Base-by-base conservation (phyloP, 1,140 invertebrate genomes). In the Zaprionus tsacasi region DNA sequence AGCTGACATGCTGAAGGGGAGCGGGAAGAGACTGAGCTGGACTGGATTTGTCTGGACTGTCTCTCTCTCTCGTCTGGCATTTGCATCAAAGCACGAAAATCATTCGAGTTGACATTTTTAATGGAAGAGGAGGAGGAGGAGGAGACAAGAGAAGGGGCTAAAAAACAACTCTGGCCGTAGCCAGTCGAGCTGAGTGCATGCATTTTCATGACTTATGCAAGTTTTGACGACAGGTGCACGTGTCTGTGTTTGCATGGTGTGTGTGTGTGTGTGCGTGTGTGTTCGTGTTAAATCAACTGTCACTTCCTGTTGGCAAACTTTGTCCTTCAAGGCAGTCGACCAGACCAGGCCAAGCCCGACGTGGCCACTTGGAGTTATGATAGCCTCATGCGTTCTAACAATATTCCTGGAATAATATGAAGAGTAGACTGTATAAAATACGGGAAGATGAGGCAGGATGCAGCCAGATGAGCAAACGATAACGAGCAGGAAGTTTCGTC, bases 151-250 rank as follows among this genome's bases (percentile, higher is more conserved):
- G 43, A 57, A 40, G 15, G 48, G 40, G 17, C 27, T 55, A 72
- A 64, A 45, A 35, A 70, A 64, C 60, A 65, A 59, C 2, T 64
- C 43, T 64, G 59, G 43, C 57, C 43, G 67, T 50, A 38, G 45
- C 33, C 58, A 69, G 58, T 61, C 71, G 50, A 79, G 69, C 56
- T 68, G 72, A 76, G 72, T 67, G 64, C 73, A 76, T 76, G 73
- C 77, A 79, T 77, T 89, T 89, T 88, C 83, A 87, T 87, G 83
- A 87, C 83, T 87, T 87, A 89, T 87, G 83, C 83, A 87, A 87
- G 73, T 87, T 83, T 83, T 83, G 85, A 87, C 80, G 83, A 88
- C 83, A 87, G 83, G 85, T 87, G 83, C 85, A 88, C 66, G 82
- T 74, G 63, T 79, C 76, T 68, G 56, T 66, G 50, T 66, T n/a